These are phyloP conservation scores for Phalacrocorax pelagicus DNA, from an alignment of 2,113 vertebrate genomes.

Conservation along the genomic window DNA sequence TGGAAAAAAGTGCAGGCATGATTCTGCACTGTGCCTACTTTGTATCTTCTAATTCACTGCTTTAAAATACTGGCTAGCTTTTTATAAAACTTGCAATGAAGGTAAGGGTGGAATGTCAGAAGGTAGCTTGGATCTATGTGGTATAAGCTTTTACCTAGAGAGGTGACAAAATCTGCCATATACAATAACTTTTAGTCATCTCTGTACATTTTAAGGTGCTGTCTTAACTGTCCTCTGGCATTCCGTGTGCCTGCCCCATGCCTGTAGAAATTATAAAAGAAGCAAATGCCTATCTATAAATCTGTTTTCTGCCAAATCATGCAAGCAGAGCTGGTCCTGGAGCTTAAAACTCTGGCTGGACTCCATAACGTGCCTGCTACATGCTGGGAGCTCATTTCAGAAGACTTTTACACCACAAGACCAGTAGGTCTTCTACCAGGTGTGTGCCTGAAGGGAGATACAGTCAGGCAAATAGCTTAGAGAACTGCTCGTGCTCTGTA, in stretches of 20 bases:
- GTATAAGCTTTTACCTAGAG: background rate
- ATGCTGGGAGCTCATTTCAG: background rate
- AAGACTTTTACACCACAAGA: background rate
- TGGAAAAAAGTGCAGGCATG: background rate
- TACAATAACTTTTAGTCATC: background rate
- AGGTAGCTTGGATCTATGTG: background rate
- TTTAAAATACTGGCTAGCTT: background rate
- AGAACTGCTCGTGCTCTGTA: background rate
- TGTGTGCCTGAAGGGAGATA: background rate
- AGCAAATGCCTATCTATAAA: background rate
- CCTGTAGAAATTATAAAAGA: background rate
- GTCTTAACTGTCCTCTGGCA: background rate
- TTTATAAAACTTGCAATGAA: background rate
- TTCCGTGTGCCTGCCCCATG: background rate
- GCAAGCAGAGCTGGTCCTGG: background rate
- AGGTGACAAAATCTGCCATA: background rate
- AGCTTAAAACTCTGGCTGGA: background rate
- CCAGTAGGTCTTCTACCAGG: background rate
- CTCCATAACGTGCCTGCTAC: background rate
- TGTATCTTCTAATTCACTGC: background rate
- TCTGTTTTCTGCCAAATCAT: background rate
- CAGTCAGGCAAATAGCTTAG: background rate
- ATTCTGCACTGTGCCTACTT: background rate
- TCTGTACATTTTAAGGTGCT: background rate
- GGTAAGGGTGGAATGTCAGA: background rate